A percentile compares a stretch with the other conserved stretches of the same genome.
Conservation (phyloP, 2,797 vertebrate genomes). For the Rhabdophis nuchalis region DNA sequence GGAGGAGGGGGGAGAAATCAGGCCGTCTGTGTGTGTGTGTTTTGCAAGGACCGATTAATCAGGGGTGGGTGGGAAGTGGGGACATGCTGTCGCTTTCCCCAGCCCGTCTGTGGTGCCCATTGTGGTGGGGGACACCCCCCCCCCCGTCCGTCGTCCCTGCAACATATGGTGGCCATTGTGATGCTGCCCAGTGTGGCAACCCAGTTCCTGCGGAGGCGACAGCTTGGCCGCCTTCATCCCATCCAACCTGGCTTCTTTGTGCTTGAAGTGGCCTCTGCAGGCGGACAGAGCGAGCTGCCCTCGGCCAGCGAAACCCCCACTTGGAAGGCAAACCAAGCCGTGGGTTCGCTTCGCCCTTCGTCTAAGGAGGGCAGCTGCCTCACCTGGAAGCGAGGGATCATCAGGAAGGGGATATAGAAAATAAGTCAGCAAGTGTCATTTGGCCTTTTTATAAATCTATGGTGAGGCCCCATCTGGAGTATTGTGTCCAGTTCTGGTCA, state of each 20-base stretch:
- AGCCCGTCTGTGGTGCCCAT: conserved; percentile 12
- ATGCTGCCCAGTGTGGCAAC: conserved; percentile 37
- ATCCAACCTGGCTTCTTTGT: conserved; percentile 17
- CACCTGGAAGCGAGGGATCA: no score
- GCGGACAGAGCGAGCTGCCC: not conserved
- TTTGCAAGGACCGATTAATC: not conserved
- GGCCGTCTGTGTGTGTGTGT: not conserved
- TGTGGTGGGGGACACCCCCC: no score
- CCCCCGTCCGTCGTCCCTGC: conserved; percentile 24
- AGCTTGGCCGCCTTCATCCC: conserved; percentile 19
- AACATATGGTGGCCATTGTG: conserved; percentile 64
- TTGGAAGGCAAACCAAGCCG: no score
- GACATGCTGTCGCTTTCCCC: conserved; percentile 17
- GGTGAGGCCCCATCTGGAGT: no score
- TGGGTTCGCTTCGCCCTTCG: not conserved
- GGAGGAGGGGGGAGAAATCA: not conserved
- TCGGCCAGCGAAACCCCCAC: not conserved
- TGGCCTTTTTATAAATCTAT: no score
- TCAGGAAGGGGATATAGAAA: no score
- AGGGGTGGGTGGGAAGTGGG: not conserved
- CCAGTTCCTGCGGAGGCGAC: conserved; percentile 46
- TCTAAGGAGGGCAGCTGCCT: not conserved
- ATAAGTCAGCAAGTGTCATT: no score
- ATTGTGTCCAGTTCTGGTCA: no score
- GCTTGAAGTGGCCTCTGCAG: conserved; percentile 3